A percentile compares a stretch with the other conserved stretches of the same genome.
Conservation (phyloP, 64 coral and sea anemone species). For the Montipora sp. region DNA sequence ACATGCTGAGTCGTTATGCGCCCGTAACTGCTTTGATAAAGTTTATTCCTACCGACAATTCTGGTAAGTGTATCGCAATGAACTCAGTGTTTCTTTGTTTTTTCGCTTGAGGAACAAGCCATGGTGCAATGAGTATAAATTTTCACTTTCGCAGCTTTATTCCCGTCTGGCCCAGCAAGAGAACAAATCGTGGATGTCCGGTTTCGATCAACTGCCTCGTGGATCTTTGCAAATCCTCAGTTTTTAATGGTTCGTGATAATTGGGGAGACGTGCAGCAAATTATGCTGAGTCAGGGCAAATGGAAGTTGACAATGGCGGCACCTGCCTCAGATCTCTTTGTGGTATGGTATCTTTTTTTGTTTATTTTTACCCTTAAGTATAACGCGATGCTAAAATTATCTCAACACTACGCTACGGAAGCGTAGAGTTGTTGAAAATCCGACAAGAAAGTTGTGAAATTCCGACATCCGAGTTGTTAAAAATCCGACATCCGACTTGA, state of each 20-base stretch:
- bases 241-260: slow-evolving; percentile 72
- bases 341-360: slow-evolving; percentile 58
- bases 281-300: slow-evolving; percentile 87
- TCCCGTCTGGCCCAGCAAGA: slow-evolving; percentile 61
- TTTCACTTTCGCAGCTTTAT: slow-evolving; percentile 55
- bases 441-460: no score
- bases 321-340: slow-evolving; percentile 68
- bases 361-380: no score
- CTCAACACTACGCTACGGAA: no score
- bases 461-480: no score
- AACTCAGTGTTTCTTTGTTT: no score
- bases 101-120: background rate
- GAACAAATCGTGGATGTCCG: slow-evolving; percentile 58
- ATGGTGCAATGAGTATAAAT: background rate
- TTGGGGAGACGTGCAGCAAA: slow-evolving; percentile 53
- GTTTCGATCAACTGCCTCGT: slow-evolving; percentile 83
- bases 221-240: slow-evolving; percentile 51
- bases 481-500: no score
- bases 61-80: slow-evolving; percentile 61
- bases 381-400: no score
- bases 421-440: no score
- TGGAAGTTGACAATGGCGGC: slow-evolving; percentile 86
- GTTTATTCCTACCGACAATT: slow-evolving; percentile 81
- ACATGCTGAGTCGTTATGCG: slow-evolving; percentile 42
- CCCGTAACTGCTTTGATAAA: slow-evolving; percentile 62